phyloP scores from a whole-genome alignment of 2,888 invertebrate species.

The Acanthosoma haemorrhoidale region DNA sequence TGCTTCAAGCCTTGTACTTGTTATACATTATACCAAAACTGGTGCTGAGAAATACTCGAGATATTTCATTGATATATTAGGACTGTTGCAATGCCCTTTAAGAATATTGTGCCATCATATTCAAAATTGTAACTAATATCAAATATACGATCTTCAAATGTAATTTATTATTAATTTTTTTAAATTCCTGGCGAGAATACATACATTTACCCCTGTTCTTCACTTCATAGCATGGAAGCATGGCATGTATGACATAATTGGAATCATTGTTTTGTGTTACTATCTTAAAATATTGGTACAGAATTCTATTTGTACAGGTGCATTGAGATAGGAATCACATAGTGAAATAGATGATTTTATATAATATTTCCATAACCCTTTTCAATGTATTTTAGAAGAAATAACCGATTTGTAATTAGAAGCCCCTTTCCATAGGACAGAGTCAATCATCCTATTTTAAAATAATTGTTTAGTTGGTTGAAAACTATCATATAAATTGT shows the following conservation, averaged over 20 bases:
- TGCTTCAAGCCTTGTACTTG: too few species aligned
- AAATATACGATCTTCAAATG: not conserved
- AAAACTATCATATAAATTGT: conserved; percentile 24
- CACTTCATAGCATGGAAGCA: not conserved
- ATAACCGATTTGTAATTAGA: conserved; percentile 16
- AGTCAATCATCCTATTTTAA: not conserved
- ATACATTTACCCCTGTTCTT: not conserved
- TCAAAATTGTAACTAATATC: not conserved
- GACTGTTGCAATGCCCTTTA: too few species aligned
- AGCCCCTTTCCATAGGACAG: not conserved
- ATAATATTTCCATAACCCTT: not conserved
- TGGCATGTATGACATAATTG: not conserved
- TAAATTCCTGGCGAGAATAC: too few species aligned
- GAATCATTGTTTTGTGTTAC: not conserved
- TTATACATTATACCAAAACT: too few species aligned
- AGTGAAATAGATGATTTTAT: conserved; percentile 12
- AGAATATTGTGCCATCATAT: too few species aligned
- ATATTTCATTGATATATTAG: too few species aligned
- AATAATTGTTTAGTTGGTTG: conserved; percentile 22
- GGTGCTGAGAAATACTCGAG: too few species aligned
- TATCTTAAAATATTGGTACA: not conserved
- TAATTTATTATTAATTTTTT: not conserved
- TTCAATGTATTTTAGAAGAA: conserved; percentile 16
- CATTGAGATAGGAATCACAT: not conserved
- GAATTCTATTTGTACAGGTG: not conserved